Evolutionary conservation across 2,797 vertebrate species (phyloP).

Genomic region (Nyctibius grandis): DNA sequence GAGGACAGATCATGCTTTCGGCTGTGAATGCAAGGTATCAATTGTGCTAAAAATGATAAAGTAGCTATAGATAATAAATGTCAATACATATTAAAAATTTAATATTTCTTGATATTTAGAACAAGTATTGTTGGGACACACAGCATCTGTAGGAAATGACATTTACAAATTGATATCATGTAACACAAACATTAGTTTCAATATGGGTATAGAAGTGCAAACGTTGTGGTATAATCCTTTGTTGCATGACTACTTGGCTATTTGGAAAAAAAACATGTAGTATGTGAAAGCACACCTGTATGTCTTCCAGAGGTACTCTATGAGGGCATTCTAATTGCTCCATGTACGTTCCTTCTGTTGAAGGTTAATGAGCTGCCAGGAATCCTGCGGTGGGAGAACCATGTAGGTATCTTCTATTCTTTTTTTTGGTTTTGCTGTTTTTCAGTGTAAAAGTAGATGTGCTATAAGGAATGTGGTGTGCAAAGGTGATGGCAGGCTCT

Average conservation of each 20-base stretch:
- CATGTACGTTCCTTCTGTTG: not conserved
- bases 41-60: not conserved
- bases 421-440: not conserved
- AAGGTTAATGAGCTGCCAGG: not conserved
- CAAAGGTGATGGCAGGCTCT: not conserved
- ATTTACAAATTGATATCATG: not conserved
- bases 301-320: not conserved
- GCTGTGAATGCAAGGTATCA: not conserved
- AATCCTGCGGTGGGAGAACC: not conserved
- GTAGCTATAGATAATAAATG: not conserved
- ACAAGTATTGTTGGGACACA: too few species aligned
- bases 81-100: not conserved
- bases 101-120: not conserved
- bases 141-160: not conserved
- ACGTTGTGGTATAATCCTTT: accelerated
- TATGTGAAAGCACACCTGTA: not conserved
- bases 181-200: accelerated
- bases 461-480: not conserved
- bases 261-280: accelerated
- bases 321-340: not conserved
- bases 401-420: accelerated
- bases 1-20: not conserved
- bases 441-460: not conserved
- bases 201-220: not conserved
- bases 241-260: accelerated